These are phyloP conservation scores for Notarius lentiginosus DNA, from an alignment of 2,113 vertebrate species.

Conservation along the genomic window DNA sequence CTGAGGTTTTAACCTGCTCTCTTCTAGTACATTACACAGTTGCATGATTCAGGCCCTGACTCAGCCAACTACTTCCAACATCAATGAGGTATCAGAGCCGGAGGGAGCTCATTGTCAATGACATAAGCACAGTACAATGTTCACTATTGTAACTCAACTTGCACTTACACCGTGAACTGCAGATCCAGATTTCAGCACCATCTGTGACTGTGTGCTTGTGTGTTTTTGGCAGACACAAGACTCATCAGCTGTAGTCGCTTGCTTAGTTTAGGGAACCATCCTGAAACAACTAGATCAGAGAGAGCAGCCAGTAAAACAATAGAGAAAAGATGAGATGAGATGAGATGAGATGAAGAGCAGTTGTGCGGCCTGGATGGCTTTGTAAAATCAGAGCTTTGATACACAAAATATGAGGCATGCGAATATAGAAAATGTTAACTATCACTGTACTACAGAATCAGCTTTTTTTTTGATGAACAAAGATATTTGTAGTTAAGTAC, in stretches of 20 bases:
- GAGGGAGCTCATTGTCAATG: background rate
- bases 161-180: background rate
- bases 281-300: background rate
- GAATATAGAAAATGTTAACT: background rate
- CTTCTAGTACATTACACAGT: background rate
- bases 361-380: background rate
- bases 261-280: background rate
- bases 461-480: background rate
- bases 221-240: slow-evolving; percentile 11
- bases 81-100: background rate
- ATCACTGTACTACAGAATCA: background rate
- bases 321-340: background rate
- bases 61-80: slow-evolving; percentile 3
- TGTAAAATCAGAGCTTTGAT: slow-evolving; percentile 7
- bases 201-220: slow-evolving; percentile 1
- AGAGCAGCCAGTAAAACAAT: slow-evolving; percentile 1
- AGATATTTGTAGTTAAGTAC: background rate
- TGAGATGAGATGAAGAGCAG: background rate
- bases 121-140: slow-evolving; percentile 12
- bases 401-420: background rate
- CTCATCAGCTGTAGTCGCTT: slow-evolving; percentile 17
- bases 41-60: background rate
- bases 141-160: background rate
- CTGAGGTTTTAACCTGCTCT: background rate
- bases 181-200: slow-evolving; percentile 23